Evolutionary conservation across 2,888 invertebrate species (phyloP).

Genomic region (Cactoblastis cactorum): DNA sequence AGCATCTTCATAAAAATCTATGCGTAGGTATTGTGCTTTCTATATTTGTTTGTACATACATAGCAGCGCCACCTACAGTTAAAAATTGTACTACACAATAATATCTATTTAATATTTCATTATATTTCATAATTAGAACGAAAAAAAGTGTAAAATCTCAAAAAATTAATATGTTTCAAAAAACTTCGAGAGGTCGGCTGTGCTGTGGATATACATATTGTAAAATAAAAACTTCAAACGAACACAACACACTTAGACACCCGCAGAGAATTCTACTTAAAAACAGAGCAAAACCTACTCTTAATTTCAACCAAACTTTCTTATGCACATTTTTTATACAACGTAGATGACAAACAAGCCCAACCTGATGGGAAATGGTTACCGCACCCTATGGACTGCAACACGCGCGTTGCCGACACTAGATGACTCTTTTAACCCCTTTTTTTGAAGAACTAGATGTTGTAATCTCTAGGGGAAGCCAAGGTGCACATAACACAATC

Average conservation of each 20-base stretch:
- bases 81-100: conserved; percentile 48
- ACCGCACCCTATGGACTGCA: too few relatives aligned
- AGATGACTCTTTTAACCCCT: too few relatives aligned
- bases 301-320: too few relatives aligned
- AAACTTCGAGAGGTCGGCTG: conserved; percentile 33
- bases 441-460: too few relatives aligned
- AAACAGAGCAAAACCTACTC: neutral
- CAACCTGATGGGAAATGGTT: too few relatives aligned
- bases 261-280: neutral
- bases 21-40: neutral
- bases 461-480: too few relatives aligned
- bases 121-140: conserved; percentile 21
- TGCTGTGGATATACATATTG: conserved; percentile 20
- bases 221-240: conserved; percentile 18
- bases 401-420: too few relatives aligned
- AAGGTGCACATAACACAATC: too few relatives aligned
- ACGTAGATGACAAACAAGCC: too few relatives aligned
- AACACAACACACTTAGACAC: neutral
- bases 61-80: conserved; percentile 34
- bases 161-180: conserved; percentile 43
- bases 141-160: conserved; percentile 39
- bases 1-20: conserved; percentile 9
- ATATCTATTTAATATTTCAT: conserved; percentile 39
- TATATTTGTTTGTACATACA: conserved; percentile 17
- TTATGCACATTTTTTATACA: too few relatives aligned